Base-by-base conservation (phyloP, 2,888 invertebrate genomes). In the Hyposoter didymator region DNA sequence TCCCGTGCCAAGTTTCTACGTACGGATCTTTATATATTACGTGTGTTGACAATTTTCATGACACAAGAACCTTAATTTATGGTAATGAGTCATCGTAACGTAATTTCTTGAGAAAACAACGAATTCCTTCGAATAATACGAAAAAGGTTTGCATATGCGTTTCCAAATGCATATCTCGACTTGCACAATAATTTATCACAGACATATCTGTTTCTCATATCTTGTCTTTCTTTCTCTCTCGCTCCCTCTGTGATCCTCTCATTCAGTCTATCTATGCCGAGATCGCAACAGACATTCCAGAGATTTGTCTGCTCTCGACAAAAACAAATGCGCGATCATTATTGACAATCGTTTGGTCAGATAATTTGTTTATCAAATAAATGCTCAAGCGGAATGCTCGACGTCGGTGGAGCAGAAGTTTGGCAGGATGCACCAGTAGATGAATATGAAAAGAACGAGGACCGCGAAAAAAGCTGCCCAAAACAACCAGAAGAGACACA, bases 401-500 rank as follows among this genome's bases (percentile, higher is more conserved):
- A 12, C 32, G 7, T 69, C 19, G 14, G 62, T 64, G 39, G 64
- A 7, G 55, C 90, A 90, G 12, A 85, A 62, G 14, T 82, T 80
- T 6, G 88, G 88, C 12, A 80, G 17, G 14, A 89, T 43, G 66
- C 90, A 90, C 59, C 85, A 90, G 66, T 90, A 88, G 6, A 86
- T 89, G 7, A 90, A 67, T 70, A 92, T 81, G 32, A 89, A 89
- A 45, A 89, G 64, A n/a, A 90, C 19, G 19, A 92, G 74, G 28
- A 91, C 88, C 4, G 88, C 72, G 69, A 90, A 64, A 43, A 92
- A 87, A 5, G 88, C 87, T 7, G 80, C 81, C 92, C 92, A 92
- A 35, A 92, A 89, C 7, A 86, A 83, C 92, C 92, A 92, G 83
- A 92, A 92, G 22, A 92, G 82, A 75, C 88, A 90, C 12, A 92